phyloP scores from a whole-genome alignment of 2,888 invertebrate genomes.

The Caenorhabditis angaria region DNA sequence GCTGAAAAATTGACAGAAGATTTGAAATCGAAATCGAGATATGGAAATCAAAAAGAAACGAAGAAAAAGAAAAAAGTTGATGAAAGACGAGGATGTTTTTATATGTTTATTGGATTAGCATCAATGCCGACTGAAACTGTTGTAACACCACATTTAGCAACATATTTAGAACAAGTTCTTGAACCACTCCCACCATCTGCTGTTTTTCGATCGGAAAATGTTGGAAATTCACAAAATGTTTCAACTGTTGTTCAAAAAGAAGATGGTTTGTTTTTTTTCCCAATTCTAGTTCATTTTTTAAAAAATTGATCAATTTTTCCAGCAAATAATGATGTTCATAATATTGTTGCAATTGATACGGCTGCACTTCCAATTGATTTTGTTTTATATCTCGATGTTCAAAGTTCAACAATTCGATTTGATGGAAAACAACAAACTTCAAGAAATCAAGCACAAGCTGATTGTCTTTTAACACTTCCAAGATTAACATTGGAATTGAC shows the following conservation, averaged over 20 bases:
- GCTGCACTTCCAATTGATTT: slow-evolving; percentile 95
- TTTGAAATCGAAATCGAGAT: slow-evolving; percentile 18
- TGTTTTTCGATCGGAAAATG: slow-evolving; percentile 25
- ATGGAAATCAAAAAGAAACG: slow-evolving; percentile 1
- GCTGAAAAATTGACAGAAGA: slow-evolving; percentile 24
- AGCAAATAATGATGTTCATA: slow-evolving; percentile 34
- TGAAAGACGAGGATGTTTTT: slow-evolving; percentile 84
- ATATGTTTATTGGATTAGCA: slow-evolving; percentile 94
- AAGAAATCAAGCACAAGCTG: slow-evolving; percentile 60
- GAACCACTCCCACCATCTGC: slow-evolving; percentile 53
- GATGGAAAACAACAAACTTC: slow-evolving; percentile 55
- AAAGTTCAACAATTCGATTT: slow-evolving; percentile 93
- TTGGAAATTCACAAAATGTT: slow-evolving; percentile 13
- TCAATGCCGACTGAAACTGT: slow-evolving; percentile 97
- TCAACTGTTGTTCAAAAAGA: slow-evolving; percentile 22
- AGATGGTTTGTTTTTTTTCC: slow-evolving; percentile 21
- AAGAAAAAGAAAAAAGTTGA: background rate
- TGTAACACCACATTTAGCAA: slow-evolving; percentile 91
- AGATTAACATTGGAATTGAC: slow-evolving; percentile 97
- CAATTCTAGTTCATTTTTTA: too few relatives aligned
- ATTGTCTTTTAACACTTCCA: slow-evolving; percentile 80
- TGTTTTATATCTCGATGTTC: slow-evolving; percentile 97
- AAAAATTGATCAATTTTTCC: too few relatives aligned
- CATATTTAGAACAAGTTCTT: slow-evolving; percentile 85
- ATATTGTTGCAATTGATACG: slow-evolving; percentile 65